Percentiles rank a stretch among this genome's conserved stretches.
phyloP scores from a whole-genome alignment of 2,888 invertebrate genomes.

The Drosophila greeni region DNA sequence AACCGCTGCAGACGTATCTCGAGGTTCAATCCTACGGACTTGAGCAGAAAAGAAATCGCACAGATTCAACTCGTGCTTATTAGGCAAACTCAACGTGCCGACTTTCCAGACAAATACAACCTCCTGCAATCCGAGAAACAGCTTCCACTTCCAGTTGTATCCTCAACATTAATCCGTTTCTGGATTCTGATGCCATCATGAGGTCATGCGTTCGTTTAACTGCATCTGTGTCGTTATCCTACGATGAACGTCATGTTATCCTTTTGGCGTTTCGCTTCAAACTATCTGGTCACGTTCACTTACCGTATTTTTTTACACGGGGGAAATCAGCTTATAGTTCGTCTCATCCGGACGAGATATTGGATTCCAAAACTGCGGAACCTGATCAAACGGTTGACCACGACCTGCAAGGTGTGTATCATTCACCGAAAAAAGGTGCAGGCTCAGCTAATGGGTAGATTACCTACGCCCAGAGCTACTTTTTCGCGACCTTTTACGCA shows the following conservation, averaged over 20 bases:
- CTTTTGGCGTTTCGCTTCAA: background rate
- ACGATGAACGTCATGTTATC: background rate
- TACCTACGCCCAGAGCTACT: too few relatives aligned
- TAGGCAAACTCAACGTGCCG: too few relatives aligned
- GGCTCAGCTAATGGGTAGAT: background rate
- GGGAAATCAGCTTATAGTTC: too few relatives aligned
- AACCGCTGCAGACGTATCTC: background rate
- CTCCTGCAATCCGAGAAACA: background rate
- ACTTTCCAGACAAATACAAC: background rate
- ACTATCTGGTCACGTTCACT: background rate
- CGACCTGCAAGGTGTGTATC: too few relatives aligned
- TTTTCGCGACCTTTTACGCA: too few relatives aligned
- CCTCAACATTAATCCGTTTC: background rate
- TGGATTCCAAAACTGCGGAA: too few relatives aligned
- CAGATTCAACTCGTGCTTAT: too few relatives aligned
- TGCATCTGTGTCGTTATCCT: background rate
- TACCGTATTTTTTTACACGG: too few relatives aligned
- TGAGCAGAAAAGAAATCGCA: background rate
- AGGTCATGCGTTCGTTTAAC: background rate
- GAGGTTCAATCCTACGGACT: background rate
- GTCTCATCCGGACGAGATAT: too few relatives aligned
- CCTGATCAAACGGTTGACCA: too few relatives aligned
- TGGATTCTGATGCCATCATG: background rate
- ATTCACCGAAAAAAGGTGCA: too few relatives aligned
- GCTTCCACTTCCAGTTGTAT: background rate